These are phyloP conservation scores for Helostoma temminkii DNA, from an alignment of 2,797 vertebrate genomes.

Conservation along the genomic window DNA sequence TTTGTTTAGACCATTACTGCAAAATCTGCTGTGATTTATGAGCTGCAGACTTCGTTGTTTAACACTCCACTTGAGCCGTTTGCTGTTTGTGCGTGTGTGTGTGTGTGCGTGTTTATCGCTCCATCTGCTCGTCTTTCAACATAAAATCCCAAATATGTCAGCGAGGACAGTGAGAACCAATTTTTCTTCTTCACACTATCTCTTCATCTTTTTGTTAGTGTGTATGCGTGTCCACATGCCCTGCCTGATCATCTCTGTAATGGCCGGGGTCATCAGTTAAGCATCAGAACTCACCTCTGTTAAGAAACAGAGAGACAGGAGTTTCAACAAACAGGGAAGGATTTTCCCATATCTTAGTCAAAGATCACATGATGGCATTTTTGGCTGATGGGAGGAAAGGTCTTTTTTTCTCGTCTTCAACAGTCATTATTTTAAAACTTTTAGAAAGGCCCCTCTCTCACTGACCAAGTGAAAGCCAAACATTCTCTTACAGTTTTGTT, in stretches of 20 bases:
- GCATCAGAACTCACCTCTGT: slow-evolving; percentile 67
- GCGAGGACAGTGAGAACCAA: slow-evolving; percentile 53
- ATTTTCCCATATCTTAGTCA: slow-evolving; percentile 65
- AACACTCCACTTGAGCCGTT: slow-evolving; percentile 54
- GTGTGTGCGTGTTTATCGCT: slow-evolving; percentile 25
- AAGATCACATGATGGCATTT: slow-evolving; percentile 73
- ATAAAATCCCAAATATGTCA: slow-evolving; percentile 56
- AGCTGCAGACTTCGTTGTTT: slow-evolving; percentile 40
- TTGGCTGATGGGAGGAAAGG: slow-evolving; percentile 57
- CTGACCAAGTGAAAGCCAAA: slow-evolving; percentile 21
- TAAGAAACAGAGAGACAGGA: slow-evolving; percentile 71
- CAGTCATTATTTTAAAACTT: slow-evolving; percentile 37
- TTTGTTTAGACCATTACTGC: slow-evolving; percentile 34
- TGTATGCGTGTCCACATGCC: slow-evolving; percentile 34
- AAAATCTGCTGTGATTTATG: slow-evolving; percentile 65
- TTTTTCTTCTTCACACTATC: slow-evolving; percentile 60
- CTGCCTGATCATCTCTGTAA: slow-evolving; percentile 43
- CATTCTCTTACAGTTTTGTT: slow-evolving; percentile 16
- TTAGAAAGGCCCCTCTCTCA: slow-evolving; percentile 17
- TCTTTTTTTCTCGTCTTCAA: slow-evolving; percentile 40
- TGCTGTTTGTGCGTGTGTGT: slow-evolving; percentile 23
- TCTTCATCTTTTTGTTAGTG: slow-evolving; percentile 57
- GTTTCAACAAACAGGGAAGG: slow-evolving; percentile 56
- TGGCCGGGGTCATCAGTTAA: slow-evolving; percentile 75
- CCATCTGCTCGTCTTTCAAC: slow-evolving; percentile 53